Conservation (phyloP, 2,888 invertebrate species). For the Electrophaes corylata region DNA sequence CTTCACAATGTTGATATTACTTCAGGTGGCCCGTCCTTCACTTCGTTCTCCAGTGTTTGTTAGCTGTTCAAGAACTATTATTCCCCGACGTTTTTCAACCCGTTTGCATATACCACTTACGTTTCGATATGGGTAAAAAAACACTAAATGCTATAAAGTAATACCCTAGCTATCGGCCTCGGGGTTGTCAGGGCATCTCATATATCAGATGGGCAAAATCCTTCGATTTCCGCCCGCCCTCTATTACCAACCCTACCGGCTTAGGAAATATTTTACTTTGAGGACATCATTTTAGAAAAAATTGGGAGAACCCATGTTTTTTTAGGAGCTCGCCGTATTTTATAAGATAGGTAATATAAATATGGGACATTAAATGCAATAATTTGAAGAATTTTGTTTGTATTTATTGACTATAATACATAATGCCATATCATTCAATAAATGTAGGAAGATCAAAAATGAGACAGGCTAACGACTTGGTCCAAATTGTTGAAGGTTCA, state of each 20-base stretch:
- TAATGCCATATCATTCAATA: not conserved
- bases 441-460: no score
- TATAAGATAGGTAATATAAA: not conserved
- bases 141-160: not conserved
- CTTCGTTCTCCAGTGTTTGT: not conserved
- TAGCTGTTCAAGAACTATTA: not conserved
- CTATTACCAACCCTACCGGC: slow-evolving; percentile 34
- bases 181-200: slow-evolving; percentile 26
- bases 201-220: slow-evolving; percentile 35
- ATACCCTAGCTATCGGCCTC: slow-evolving; percentile 14
- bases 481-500: no score
- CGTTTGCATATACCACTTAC: not conserved
- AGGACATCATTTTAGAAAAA: slow-evolving; percentile 33
- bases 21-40: not conserved
- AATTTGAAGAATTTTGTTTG: not conserved
- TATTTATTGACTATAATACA: not conserved
- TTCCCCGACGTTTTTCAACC: not conserved
- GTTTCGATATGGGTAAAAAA: slow-evolving; percentile 1
- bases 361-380: not conserved
- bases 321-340: not conserved
- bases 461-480: no score
- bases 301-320: slow-evolving; percentile 19
- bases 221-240: slow-evolving; percentile 40
- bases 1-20: not conserved
- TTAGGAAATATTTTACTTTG: slow-evolving; percentile 34